Evolutionary conservation across 1,140 invertebrate genomes (phyloP), one percentile per base, ranked within the genome.

Genomic region (Tetramorium alpestre): DNA sequence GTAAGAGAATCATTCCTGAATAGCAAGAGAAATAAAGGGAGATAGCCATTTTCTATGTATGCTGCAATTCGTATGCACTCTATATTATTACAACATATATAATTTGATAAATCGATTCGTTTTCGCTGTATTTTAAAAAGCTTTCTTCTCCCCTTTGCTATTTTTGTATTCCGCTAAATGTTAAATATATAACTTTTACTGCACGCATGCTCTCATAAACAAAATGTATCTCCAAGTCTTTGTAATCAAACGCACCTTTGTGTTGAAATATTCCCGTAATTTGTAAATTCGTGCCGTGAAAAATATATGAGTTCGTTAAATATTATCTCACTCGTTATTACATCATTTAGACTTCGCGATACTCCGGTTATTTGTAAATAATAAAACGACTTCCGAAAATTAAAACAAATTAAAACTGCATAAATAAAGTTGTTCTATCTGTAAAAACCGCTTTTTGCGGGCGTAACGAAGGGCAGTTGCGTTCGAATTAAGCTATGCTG

Each of bases 401-500:
- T 62, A 33, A 77, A 77, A 64, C 18, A 33, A 44, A 41, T 11
- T 25, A 18, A 64, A 44, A 54, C 22, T 28, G 10, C 8, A 44
- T 6, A 51, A 33, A 58, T 18, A 5, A 18, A 6, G 13, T 25
- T 22, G 64, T 44, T 64, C 25, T 22, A 75, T 58, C 33, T 33
- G n/a, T 7, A 10, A 72, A 51, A 51, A 11, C 44, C 25, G 16
- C 49, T 38, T 18, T 44, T 62, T 67, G 38, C 47, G 3, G 41
- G 10, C 16, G 5, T 10, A 28, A 62, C 41, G 16, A 28, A 51
- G 47, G 16, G 3, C 47, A 41, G 25, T 18, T 28, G 18, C n/a
- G 5, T 76, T 38, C 44, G 75, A 41, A 77, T 77, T 44, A 77
- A 28, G 10, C 22, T 77, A 60, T 22, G 54, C 54, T 41, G 41